Percentiles rank a stretch among this genome's conserved stretches.
phyloP scores from a whole-genome alignment of 2,888 invertebrate species.

The Bruchidius siliquastri region DNA sequence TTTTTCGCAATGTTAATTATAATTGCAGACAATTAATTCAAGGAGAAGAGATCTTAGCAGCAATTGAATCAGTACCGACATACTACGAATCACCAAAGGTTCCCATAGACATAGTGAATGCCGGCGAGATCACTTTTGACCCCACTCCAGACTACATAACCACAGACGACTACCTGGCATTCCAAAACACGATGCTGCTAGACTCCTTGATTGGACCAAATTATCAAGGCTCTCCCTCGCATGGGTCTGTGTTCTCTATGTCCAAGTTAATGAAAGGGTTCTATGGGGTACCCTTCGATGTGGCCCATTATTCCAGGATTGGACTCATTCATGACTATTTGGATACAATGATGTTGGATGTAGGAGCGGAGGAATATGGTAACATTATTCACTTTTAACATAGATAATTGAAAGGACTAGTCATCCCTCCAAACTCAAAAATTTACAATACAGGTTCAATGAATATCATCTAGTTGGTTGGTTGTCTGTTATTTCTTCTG shows the following conservation, averaged over 20 bases:
- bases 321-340: slow-evolving; percentile 24
- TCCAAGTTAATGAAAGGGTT: slow-evolving; percentile 25
- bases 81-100: slow-evolving; percentile 57
- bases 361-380: slow-evolving; percentile 1
- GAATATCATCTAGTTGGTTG: too few relatives aligned
- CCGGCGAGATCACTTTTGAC: slow-evolving; percentile 34
- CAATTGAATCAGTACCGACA: slow-evolving; percentile 59
- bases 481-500: too few relatives aligned
- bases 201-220: slow-evolving; percentile 15
- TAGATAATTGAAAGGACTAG: too few relatives aligned
- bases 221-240: slow-evolving; percentile 4
- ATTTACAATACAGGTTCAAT: too few relatives aligned
- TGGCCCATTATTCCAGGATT: slow-evolving; percentile 18
- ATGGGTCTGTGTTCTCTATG: slow-evolving; percentile 20
- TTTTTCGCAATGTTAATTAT: neutral
- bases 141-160: slow-evolving; percentile 16
- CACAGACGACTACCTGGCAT: slow-evolving; percentile 9
- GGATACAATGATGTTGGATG: slow-evolving; percentile 17
- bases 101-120: slow-evolving; percentile 30
- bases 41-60: slow-evolving; percentile 57
- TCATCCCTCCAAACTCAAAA: too few relatives aligned
- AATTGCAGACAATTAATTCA: slow-evolving; percentile 57
- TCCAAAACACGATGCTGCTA: slow-evolving; percentile 12
- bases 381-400: neutral
- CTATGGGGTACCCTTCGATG: slow-evolving; percentile 29